phyloP scores from a whole-genome alignment of 2,888 invertebrate species.

The Agrotis clavis region DNA sequence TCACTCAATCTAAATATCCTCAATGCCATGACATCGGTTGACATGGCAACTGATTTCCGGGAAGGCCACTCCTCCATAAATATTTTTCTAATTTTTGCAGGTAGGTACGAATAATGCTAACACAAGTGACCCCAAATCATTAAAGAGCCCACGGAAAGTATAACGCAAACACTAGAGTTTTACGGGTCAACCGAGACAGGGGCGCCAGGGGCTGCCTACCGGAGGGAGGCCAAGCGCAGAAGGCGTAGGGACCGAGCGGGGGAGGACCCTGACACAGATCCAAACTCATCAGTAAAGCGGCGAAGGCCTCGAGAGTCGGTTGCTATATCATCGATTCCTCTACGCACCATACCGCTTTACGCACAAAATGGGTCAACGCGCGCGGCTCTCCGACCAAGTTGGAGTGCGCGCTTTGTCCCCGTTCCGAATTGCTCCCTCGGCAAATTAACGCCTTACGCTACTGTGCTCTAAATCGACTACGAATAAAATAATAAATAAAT shows the following conservation, averaged over 20 bases:
- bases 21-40: conserved; percentile 10
- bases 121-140: conserved; percentile 77
- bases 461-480: conserved; percentile 76
- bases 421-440: conserved; percentile 85
- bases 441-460: conserved; percentile 83
- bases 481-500: conserved; percentile 71
- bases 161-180: conserved; percentile 86
- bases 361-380: conserved; percentile 89
- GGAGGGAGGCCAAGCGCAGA: conserved; percentile 77
- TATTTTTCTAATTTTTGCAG: conserved; percentile 35
- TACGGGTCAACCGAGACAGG: conserved; percentile 84
- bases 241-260: conserved; percentile 85
- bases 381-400: conserved; percentile 77
- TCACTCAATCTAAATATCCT: neutral
- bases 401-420: conserved; percentile 84
- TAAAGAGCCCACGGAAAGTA: conserved; percentile 81
- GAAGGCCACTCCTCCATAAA: conserved; percentile 1
- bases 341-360: conserved; percentile 82
- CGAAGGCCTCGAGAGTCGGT: conserved; percentile 87
- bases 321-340: conserved; percentile 89
- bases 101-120: conserved; percentile 58
- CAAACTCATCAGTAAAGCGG: conserved; percentile 86
- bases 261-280: conserved; percentile 90
- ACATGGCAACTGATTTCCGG: neutral
- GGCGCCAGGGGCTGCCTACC: conserved; percentile 72